Conservation (phyloP, 1,140 invertebrate species). For the Rhyacophila brunnea region DNA sequence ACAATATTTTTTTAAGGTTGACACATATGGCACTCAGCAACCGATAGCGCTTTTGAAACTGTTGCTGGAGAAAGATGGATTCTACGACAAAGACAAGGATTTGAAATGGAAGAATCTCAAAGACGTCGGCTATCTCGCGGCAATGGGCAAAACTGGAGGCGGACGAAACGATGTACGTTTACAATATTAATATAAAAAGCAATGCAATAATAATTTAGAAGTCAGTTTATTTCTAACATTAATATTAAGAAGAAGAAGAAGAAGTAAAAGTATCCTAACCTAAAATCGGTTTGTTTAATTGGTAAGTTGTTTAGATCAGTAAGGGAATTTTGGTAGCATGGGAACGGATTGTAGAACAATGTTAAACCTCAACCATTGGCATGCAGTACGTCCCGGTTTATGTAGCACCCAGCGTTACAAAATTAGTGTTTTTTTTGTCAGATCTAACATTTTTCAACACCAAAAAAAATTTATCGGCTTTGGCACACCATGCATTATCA, state of each 20-base stretch:
- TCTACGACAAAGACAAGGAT: conserved; percentile 87
- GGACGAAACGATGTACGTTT: conserved; percentile 71
- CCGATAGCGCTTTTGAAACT: conserved; percentile 87
- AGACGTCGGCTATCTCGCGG: conserved; percentile 78
- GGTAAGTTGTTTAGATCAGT: too few species aligned
- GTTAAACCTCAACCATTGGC: too few species aligned
- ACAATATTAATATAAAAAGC: not conserved
- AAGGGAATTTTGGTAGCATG: too few species aligned
- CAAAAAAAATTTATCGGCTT: too few species aligned
- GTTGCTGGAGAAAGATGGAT: conserved; percentile 79
- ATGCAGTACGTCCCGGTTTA: too few species aligned
- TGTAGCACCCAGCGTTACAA: too few species aligned
- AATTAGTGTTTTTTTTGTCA: too few species aligned
- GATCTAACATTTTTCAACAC: too few species aligned
- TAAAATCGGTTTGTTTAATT: not conserved
- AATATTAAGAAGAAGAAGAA: not conserved
- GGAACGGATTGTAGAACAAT: too few species aligned
- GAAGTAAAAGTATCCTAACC: too few species aligned
- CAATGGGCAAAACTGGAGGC: conserved; percentile 81
- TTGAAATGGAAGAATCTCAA: conserved; percentile 85
- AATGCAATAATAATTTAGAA: not conserved
- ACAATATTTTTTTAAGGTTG: too few species aligned
- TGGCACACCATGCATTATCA: too few species aligned
- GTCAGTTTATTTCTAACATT: not conserved
- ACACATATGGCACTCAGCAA: conserved; percentile 88